Evolutionary conservation across 2,113 vertebrate species (phyloP), one percentile per base, ranked within the genome.

Genomic region (Pelodiscus sinensis): DNA sequence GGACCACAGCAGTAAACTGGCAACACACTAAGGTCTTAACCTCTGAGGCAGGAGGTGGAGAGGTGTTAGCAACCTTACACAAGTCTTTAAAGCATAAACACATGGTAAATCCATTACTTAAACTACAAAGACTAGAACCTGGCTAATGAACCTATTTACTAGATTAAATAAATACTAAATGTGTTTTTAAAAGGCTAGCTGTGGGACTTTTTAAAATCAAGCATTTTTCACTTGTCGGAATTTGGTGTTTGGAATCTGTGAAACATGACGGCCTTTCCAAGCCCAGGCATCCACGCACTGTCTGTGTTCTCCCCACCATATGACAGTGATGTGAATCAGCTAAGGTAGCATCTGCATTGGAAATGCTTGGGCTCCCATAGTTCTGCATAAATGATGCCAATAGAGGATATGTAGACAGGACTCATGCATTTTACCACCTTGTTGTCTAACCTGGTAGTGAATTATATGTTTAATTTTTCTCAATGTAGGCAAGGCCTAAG

Each of bases 91-190:
- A 98, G 97, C 97, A 98, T 98, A 98, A 97, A 96, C 98, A 98
- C 96, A 98, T 98, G 98, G 98, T 94, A 97, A 97, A 97, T 96
- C 97, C 98, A 98, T 98, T 98, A 98, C 98, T 96, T 96, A 95
- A 96, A 97, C 97, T 98, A 98, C 98, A 98, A 98, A 98, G 98
- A 97, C 97, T 98, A 97, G 96, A 97, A 96, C 96, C 96, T 92
- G 84, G 97, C 98, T 98, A 98, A 98, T 98, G 98, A 98, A 98
- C 97, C 96, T 97, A 98, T 98, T 98, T 98, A 98, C 97, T 97
- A 97, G 98, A 97, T 98, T 98, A 98, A 98, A 97, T 98, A 98
- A 98, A 98, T 98, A 98, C 88, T 95, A 95, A 56, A 96, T 97
- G 97, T 97, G 97, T 97, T 97, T 97, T 51, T 97, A 98, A 98